phyloP scores from a whole-genome alignment of 2,113 vertebrate species.

The Rhynchopsitta pachyrhyncha region DNA sequence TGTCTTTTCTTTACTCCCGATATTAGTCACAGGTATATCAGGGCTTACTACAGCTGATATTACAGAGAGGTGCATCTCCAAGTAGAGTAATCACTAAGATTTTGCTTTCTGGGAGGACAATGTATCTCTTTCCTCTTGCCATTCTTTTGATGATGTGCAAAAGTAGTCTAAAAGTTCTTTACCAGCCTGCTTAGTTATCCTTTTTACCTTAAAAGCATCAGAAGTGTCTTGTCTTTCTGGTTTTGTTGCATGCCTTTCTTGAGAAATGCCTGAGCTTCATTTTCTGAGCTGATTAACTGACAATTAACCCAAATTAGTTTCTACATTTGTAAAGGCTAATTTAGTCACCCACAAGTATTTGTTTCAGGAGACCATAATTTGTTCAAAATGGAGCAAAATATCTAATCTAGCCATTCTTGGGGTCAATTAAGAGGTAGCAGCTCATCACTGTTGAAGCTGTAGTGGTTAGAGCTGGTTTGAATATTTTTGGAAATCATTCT shows the following conservation, averaged over 20 bases:
- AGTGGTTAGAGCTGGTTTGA: background rate
- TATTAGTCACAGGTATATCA: background rate
- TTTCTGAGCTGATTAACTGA: constrained; percentile 23
- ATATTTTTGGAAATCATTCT: background rate
- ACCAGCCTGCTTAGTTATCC: background rate
- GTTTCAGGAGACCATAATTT: background rate
- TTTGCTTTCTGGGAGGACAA: background rate
- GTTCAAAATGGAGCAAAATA: background rate
- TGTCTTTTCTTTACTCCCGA: background rate
- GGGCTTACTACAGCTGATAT: background rate
- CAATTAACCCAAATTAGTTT: constrained; percentile 23
- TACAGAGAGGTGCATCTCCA: background rate
- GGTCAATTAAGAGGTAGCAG: background rate
- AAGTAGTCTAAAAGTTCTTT: background rate
- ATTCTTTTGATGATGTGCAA: background rate
- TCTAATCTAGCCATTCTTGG: background rate
- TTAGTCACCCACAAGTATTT: constrained; percentile 18
- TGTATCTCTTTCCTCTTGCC: background rate
- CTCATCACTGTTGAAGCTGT: background rate
- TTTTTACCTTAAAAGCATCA: background rate
- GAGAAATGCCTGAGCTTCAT: background rate
- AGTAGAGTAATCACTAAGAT: background rate
- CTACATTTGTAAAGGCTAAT: background rate
- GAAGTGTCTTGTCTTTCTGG: background rate
- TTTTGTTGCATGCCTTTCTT: background rate